Evolutionary conservation across 2,888 invertebrate genomes (phyloP).

Genomic region (Sarcophaga variegata): DNA sequence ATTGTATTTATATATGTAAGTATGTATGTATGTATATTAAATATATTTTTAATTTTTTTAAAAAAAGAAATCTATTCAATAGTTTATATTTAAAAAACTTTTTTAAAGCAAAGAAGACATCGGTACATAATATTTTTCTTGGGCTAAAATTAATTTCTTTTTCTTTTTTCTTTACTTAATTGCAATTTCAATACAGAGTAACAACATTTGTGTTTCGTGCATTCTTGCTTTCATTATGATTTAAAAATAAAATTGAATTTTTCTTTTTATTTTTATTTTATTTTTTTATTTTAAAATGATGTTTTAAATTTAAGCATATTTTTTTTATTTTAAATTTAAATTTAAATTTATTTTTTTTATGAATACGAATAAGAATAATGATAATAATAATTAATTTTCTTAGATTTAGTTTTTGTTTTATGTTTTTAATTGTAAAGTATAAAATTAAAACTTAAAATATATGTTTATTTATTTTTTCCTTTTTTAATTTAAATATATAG

Average conservation of each 20-base stretch:
- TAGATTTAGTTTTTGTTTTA: not conserved
- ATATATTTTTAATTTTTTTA: not conserved
- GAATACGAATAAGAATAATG: too few relatives aligned
- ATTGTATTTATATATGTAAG: too few relatives aligned
- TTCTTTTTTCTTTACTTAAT: not conserved
- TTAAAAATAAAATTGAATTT: too few relatives aligned
- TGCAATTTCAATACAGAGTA: not conserved
- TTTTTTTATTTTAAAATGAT: too few relatives aligned
- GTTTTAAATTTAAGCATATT: too few relatives aligned
- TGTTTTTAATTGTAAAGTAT: not conserved
- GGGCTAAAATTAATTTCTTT: not conserved
- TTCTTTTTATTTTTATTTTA: too few relatives aligned
- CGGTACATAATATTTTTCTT: not conserved
- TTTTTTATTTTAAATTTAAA: not conserved
- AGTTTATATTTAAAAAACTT: constrained; percentile 25
- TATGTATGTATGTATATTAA: not conserved
- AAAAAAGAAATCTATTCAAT: constrained; percentile 14
- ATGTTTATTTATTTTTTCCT: not conserved
- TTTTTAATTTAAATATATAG: not conserved
- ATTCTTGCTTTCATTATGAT: too few relatives aligned
- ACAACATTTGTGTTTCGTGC: too few relatives aligned
- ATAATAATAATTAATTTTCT: not conserved
- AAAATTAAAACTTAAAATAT: constrained; percentile 34
- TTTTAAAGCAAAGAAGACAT: constrained; percentile 32
- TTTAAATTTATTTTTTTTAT: not conserved